Conservation (phyloP, 2,888 invertebrate species). For the Choreutis nemorana region DNA sequence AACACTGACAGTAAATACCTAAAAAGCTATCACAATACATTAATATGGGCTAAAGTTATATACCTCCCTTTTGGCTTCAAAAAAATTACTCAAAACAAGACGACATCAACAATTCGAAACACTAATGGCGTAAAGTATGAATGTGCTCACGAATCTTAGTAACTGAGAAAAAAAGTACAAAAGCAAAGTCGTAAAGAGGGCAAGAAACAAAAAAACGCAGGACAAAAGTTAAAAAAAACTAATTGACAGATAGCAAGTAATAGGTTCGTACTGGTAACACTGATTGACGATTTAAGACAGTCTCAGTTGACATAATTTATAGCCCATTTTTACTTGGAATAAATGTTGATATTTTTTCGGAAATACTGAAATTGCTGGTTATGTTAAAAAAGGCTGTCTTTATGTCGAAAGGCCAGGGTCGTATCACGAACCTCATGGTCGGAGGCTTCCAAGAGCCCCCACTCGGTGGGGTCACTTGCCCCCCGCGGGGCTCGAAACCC, state of each 20-base stretch:
- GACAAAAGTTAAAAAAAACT: constrained; percentile 12
- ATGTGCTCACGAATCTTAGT: constrained; percentile 17
- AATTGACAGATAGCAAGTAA: constrained; percentile 14
- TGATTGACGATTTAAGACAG: constrained; percentile 15
- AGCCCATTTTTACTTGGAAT: too few species aligned
- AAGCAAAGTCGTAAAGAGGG: constrained; percentile 9
- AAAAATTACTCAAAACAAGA: too few species aligned
- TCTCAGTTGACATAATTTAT: too few species aligned
- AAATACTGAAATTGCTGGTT: too few species aligned
- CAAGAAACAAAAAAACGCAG: constrained; percentile 8
- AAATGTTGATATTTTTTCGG: not conserved
- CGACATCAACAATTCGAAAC: constrained; percentile 18
- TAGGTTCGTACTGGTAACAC: constrained; percentile 13
- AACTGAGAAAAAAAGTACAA: constrained; percentile 16
- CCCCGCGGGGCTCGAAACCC: constrained; percentile 26
- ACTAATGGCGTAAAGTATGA: constrained; percentile 20
- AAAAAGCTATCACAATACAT: too few species aligned
- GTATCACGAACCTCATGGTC: constrained; percentile 27
- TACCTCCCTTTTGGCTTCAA: too few species aligned
- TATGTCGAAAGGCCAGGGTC: constrained; percentile 3
- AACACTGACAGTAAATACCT: too few species aligned
- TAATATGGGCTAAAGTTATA: too few species aligned
- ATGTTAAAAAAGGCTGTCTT: constrained; percentile 6
- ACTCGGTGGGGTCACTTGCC: constrained; percentile 26
- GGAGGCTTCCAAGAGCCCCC: constrained; percentile 32